Evolutionary conservation across 2,113 vertebrate species (phyloP).

Genomic region (Acanthisitta chloris): DNA sequence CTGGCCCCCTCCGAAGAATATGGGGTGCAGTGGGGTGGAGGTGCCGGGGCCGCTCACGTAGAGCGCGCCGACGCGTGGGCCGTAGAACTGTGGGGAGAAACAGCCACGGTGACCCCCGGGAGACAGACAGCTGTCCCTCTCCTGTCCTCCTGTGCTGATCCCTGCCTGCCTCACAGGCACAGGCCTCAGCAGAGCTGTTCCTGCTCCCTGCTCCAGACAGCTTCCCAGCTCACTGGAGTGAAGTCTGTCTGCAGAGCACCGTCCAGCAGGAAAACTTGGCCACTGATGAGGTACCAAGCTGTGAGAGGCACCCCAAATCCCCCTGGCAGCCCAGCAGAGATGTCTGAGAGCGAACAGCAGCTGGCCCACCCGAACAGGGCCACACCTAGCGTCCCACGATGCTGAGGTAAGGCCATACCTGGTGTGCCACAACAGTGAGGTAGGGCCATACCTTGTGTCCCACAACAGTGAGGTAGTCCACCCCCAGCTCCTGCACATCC

Average conservation of each 20-base stretch:
- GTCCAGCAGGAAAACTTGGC: not conserved
- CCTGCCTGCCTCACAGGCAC: not conserved
- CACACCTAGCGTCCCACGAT: no score
- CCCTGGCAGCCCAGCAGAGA: not conserved
- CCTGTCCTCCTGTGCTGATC: not conserved
- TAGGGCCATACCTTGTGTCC: constrained; percentile 87
- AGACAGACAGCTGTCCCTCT: not conserved
- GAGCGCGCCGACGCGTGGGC: constrained; percentile 86
- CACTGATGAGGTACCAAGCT: not conserved
- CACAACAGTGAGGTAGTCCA: constrained; percentile 93
- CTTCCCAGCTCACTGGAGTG: accelerated
- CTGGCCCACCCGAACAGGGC: accelerated
- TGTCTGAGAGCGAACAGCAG: accelerated
- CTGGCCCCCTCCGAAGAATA: constrained; percentile 94
- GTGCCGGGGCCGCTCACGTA: constrained; percentile 77
- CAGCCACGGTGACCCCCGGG: accelerated
- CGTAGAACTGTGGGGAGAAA: constrained; percentile 83
- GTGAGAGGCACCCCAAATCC: not conserved
- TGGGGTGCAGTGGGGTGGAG: constrained; percentile 79
- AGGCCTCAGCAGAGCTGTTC: not conserved
- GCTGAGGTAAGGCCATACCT: no score
- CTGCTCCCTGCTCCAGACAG: not conserved
- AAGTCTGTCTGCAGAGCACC: not conserved
- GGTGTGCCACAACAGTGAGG: not conserved
- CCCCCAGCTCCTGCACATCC: constrained; percentile 83